These are phyloP conservation scores for Carassius gibelio DNA, from an alignment of 2,113 vertebrate genomes.

Conservation along the genomic window DNA sequence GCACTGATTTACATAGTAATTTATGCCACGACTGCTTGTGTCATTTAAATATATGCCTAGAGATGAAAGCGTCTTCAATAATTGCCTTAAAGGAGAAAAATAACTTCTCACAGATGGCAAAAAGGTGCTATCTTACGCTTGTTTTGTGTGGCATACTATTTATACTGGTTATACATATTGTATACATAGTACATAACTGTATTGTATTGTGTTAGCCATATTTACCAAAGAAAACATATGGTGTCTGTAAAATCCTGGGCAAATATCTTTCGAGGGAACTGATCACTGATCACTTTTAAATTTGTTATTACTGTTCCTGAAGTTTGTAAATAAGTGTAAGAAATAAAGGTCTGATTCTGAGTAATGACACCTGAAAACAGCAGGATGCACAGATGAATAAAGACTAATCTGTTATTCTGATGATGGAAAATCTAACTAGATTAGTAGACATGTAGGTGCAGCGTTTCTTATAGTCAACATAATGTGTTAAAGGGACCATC, in stretches of 20 bases:
- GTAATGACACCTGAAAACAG: constrained; percentile 24
- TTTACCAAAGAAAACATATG: neutral
- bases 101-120: neutral
- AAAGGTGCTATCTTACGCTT: constrained; percentile 3
- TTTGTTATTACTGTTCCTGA: neutral
- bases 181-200: neutral
- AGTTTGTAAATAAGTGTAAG: neutral
- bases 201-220: neutral
- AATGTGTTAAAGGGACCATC: too few species aligned
- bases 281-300: too few species aligned
- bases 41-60: constrained; percentile 73
- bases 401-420: constrained; percentile 39
- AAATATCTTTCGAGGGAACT: too few species aligned
- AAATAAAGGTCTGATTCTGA: neutral
- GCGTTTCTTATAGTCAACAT: too few species aligned
- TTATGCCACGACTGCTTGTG: constrained; percentile 72
- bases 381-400: constrained; percentile 18
- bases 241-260: neutral
- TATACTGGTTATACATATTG: neutral
- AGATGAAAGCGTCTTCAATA: constrained; percentile 74
- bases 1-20: constrained; percentile 80
- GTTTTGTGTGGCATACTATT: neutral
- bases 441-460: too few species aligned
- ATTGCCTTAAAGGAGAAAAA: constrained; percentile 61
- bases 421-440: constrained; percentile 35